Evolutionary conservation across 92 coral and sea anemone genomes (phyloP).

Genomic region (Epizoanthus scotinus): DNA sequence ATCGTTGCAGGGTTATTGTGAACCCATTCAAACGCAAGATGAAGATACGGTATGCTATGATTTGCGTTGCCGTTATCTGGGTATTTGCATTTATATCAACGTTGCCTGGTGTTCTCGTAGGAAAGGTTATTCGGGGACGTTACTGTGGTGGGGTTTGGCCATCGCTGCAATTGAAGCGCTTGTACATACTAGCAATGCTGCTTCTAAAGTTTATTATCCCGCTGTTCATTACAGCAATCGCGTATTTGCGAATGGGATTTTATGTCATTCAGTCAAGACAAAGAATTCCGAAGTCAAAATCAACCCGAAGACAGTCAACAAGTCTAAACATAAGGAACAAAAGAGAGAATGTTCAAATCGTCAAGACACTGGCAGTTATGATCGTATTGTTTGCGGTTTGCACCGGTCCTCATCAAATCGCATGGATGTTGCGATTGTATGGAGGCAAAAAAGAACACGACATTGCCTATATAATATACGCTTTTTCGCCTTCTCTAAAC

Average conservation of each 20-base stretch:
- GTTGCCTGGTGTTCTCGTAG: constrained; percentile 37
- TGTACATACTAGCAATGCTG: constrained; percentile 57
- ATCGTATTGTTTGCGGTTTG: constrained; percentile 52
- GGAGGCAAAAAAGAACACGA: constrained; percentile 11
- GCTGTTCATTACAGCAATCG: constrained; percentile 45
- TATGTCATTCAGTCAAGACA: constrained; percentile 37
- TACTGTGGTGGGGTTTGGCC: constrained; percentile 54
- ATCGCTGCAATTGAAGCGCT: constrained; percentile 45
- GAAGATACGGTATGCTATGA: constrained; percentile 40
- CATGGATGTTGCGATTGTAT: constrained; percentile 42
- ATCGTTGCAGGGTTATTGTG: constrained; percentile 54
- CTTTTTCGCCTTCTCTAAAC: constrained; percentile 43
- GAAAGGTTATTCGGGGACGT: constrained; percentile 21
- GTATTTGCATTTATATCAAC: constrained; percentile 42
- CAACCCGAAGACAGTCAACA: constrained; percentile 19
- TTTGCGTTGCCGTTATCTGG: constrained; percentile 59
- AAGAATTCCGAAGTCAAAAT: constrained; percentile 8
- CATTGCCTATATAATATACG: constrained; percentile 26
- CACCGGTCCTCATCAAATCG: constrained; percentile 60
- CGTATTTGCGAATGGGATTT: constrained; percentile 55
- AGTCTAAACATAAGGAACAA: constrained; percentile 46
- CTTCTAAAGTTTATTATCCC: constrained; percentile 55
- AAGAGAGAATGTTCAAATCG: constrained; percentile 46
- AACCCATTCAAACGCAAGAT: constrained; percentile 58
- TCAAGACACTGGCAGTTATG: constrained; percentile 54